phyloP scores from a whole-genome alignment of 2,113 vertebrate genomes.

The Fukomys damarensis region DNA sequence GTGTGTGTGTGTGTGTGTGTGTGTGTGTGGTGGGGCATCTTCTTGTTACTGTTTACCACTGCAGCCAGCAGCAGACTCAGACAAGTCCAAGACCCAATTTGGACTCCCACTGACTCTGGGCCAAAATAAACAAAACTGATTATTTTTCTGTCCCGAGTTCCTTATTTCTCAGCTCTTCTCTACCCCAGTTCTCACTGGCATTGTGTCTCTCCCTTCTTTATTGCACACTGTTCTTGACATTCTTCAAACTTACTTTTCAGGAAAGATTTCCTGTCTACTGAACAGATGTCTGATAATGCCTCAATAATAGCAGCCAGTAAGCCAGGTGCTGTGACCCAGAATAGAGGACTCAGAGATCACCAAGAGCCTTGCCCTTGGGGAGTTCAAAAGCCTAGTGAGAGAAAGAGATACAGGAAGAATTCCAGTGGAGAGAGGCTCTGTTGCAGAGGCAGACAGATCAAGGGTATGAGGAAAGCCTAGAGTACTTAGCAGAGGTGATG shows the following conservation, averaged over 20 bases:
- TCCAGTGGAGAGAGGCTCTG: not conserved
- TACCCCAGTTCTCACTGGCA: not conserved
- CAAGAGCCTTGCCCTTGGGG: not conserved
- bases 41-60: not conserved
- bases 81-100: not conserved
- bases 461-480: not conserved
- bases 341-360: not conserved
- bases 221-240: not conserved
- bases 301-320: not conserved
- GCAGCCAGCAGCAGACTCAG: not conserved
- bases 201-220: not conserved
- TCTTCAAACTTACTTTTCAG: conserved; percentile 21
- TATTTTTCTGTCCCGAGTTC: not conserved
- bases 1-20: not conserved
- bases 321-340: not conserved
- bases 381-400: not conserved
- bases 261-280: not conserved
- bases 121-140: not conserved
- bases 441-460: not conserved
- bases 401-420: not conserved
- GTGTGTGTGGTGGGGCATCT: not conserved
- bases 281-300: not conserved
- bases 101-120: not conserved
- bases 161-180: not conserved
- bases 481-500: not conserved